Base-by-base conservation (phyloP, 2,888 invertebrate genomes). In the Leptinotarsa juncta region DNA sequence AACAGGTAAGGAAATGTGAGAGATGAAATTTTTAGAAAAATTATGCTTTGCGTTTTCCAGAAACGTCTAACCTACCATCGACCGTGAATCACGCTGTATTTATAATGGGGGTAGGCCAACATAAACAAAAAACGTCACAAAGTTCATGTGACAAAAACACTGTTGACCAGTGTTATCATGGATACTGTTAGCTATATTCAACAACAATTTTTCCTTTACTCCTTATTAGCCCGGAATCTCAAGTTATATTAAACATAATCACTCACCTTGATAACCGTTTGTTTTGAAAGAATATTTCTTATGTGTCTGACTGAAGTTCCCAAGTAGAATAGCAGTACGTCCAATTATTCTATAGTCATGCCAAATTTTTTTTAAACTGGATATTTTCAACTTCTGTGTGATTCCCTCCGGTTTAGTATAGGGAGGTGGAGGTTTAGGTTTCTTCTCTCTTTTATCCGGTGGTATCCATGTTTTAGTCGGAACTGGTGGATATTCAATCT, bases 391-490 rank as follows among this genome's bases (percentile, higher is more conserved):
- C 71, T 81, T 83, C 70, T 85, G 83, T 5, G 82, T 80, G 23
- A 87, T 76, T 4, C 85, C 85, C 48, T 82, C 79, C 0, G 86
- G 86, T 78, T 87, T 86, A 0, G 74, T 53, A 60, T 82, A 81
- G 69, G 73, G 80, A 53, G 84, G 84, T 65, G 75, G 79, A 4
- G 83, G 82, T 51, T 82, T 79, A 2, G 77, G 79, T 62, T 77
- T 79, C 55, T 53, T 76, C 2, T 65, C 77, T 60, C 86, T 79
- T 74, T 82, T 68, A 50, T 86, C 83, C 4, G 87, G 87, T 0
- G 87, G 86, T 57, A 86, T 82, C 87, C 87, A 87, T 85, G 84
- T 87, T 78, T 81, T 83, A 0, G 83, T 84, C 0, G 85, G 81
- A 3, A 87, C 82, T 4, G 87, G 86, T 0, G 87, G 87, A 74